Conservation (phyloP, 2,113 vertebrate species). For the Pardalotus punctatus region DNA sequence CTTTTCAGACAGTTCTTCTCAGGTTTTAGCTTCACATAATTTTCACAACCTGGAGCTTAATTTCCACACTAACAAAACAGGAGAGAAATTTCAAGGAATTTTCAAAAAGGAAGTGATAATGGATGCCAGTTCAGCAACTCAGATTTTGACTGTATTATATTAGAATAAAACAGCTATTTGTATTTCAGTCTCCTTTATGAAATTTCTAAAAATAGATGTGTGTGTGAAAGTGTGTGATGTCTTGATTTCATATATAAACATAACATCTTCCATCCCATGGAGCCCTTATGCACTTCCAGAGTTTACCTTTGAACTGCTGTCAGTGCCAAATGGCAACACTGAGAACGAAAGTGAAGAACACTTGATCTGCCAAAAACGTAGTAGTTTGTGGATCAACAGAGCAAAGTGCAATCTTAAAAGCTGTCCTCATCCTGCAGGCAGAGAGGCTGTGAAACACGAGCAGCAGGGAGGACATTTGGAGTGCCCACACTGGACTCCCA, state of each 20-base stretch:
- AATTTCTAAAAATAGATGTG: not conserved
- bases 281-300: not conserved
- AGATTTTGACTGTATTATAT: fast-evolving
- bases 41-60: not conserved
- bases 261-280: not conserved
- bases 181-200: not conserved
- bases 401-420: not conserved
- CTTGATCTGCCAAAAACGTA: not conserved
- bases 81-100: not conserved
- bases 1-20: not conserved
- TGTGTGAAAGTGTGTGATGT: not conserved
- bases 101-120: not conserved
- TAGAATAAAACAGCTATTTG: not conserved
- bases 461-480: not conserved
- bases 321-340: not conserved
- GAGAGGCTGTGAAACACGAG: not conserved
- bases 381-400: not conserved
- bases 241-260: not conserved
- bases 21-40: not conserved
- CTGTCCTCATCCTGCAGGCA: not conserved
- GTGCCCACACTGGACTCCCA: not conserved
- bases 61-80: not conserved
- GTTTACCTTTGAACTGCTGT: not conserved
- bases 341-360: not conserved
- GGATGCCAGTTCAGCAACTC: not conserved